Conservation (phyloP, 2,888 invertebrate genomes). For the Zaprionus lineosus region DNA sequence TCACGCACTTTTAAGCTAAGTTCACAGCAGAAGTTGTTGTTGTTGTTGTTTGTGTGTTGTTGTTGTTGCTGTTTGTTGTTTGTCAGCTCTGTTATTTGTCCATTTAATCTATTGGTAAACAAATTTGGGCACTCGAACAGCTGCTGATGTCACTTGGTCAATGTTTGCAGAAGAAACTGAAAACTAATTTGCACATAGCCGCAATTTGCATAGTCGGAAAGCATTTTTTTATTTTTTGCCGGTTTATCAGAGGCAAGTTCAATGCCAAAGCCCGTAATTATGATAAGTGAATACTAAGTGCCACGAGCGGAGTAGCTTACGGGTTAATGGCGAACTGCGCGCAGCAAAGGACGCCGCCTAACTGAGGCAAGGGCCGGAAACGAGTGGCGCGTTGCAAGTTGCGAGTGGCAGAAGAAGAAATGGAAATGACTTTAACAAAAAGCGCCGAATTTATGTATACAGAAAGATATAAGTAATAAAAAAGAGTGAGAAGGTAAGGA, state of each 20-base stretch:
- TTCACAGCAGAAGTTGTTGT: conserved; percentile 12
- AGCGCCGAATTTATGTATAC: conserved; percentile 39
- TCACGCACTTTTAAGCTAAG: conserved; percentile 31
- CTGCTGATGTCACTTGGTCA: conserved; percentile 67
- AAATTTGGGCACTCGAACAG: conserved; percentile 25
- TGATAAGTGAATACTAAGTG: conserved; percentile 19
- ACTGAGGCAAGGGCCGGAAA: conserved; percentile 60
- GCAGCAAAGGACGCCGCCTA: conserved; percentile 51
- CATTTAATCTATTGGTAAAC: conserved; percentile 37
- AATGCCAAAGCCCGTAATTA: conserved; percentile 49
- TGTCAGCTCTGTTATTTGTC: too few species aligned
- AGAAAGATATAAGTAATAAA: conserved; percentile 51
- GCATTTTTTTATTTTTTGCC: conserved; percentile 38
- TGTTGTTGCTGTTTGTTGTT: too few species aligned
- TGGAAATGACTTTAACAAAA: conserved; percentile 58
- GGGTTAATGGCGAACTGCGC: conserved; percentile 51
- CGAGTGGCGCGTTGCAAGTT: conserved; percentile 7
- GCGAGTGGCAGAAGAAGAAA: too few species aligned
- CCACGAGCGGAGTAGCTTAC: conserved; percentile 8
- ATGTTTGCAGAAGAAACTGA: conserved; percentile 62
- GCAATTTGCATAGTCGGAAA: conserved; percentile 41
- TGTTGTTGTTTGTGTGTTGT: too few species aligned
- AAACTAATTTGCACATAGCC: conserved; percentile 55
- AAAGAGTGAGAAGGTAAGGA: conserved; percentile 1
- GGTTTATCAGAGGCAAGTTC: conserved; percentile 61